Conservation (phyloP, 30 jellyfish, hydroid and myxozoan species). For the Pseudorhiza aurosa region DNA sequence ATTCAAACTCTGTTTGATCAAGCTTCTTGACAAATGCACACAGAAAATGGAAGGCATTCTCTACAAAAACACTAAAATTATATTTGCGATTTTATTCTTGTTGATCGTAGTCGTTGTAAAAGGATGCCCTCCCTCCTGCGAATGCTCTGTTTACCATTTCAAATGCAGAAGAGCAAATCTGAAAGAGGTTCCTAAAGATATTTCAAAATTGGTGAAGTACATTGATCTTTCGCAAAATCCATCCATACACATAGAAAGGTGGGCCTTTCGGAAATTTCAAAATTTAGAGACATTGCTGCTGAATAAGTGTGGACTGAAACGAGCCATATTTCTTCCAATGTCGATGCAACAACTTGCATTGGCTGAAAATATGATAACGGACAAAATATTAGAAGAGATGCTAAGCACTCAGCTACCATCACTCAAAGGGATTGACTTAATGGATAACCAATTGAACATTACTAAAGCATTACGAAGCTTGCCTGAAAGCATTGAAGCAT, state of each 20-base stretch:
- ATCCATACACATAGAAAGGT: background rate
- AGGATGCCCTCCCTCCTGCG: background rate
- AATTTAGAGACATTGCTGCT: background rate
- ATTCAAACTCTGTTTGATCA: too few relatives aligned
- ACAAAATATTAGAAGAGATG: background rate
- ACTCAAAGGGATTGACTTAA: background rate
- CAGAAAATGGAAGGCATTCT: too few relatives aligned
- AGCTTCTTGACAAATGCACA: too few relatives aligned
- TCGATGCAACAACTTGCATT: background rate
- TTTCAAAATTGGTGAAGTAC: background rate
- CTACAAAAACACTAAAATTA: too few relatives aligned
- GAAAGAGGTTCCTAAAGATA: background rate
- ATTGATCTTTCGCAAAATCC: background rate
- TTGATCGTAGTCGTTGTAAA: too few relatives aligned
- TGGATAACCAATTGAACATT: background rate
- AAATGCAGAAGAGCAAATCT: background rate
- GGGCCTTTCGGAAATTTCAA: background rate
- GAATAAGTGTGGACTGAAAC: background rate
- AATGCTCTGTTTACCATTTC: background rate
- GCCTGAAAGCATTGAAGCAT: background rate
- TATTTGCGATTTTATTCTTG: too few relatives aligned
- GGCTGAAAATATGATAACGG: background rate
- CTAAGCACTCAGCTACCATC: background rate
- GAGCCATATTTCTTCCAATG: background rate
- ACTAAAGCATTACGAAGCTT: background rate